A percentile compares a stretch with the other conserved stretches of the same genome.
Conservation (phyloP, 2,797 vertebrate species). For the Threskiornis aethiopicus region DNA sequence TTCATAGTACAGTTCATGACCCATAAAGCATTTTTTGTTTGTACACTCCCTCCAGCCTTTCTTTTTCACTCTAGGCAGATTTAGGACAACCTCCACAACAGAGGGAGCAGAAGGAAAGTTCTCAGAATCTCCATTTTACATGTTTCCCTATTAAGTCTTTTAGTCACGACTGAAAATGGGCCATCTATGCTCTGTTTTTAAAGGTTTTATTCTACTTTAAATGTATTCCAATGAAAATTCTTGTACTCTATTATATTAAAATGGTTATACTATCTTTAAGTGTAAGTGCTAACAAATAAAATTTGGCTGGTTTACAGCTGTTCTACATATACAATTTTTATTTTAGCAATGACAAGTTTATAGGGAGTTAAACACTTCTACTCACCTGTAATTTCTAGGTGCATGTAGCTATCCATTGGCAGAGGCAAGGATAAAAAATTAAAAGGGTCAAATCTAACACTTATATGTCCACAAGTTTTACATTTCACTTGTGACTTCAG, state of each 20-base stretch:
- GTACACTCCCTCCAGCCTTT: neutral
- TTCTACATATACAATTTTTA: accelerated
- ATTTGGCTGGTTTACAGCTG: neutral
- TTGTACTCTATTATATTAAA: neutral
- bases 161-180: neutral
- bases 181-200: neutral
- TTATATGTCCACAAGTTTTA: conserved; percentile 97
- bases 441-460: conserved; percentile 97
- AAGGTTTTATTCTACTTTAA: neutral
- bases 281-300: neutral
- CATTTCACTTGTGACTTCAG: conserved; percentile 98
- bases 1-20: neutral
- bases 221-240: neutral
- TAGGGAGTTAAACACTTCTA: neutral
- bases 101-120: neutral
- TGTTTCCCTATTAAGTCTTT: neutral
- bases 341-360: neutral
- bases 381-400: conserved; percentile 97
- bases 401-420: conserved; percentile 99
- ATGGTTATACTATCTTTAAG: neutral
- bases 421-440: conserved; percentile 98
- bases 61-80: neutral
- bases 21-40: neutral
- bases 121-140: neutral
- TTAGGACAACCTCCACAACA: neutral